Evolutionary conservation across 2,797 vertebrate genomes (phyloP), one percentile per base, ranked within the genome.

Genomic region (Lepilemur septentrionalis): DNA sequence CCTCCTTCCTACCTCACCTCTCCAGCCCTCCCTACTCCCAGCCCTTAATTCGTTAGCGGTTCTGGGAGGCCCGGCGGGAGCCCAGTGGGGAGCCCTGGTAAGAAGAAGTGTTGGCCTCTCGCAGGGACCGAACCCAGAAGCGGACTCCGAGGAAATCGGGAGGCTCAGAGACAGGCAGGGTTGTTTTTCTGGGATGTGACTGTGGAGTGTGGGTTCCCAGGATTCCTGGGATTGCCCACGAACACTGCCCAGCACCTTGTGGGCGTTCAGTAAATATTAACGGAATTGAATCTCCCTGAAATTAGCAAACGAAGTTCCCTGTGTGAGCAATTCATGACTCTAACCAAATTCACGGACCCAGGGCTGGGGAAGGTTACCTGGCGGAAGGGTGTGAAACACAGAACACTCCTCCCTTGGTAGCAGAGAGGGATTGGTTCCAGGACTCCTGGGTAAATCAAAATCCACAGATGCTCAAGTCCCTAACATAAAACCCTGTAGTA

Each of bases 201-300:
- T 69, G 84, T 67, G 88, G 46, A 67, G 73, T 95, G 50, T 14
- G 85, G 89, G 72, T 83, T 93, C 78, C 61, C 89, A n/a, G 32
- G 89, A 78, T 92, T 88, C 73, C 93, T 70, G 93, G 72, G 89
- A 93, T 76, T 91, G 75, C 85, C 82, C 30, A 52, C 52, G 55
- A 88, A 67, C 28, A 85, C 75, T 73, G 28, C n/a, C 75, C 63
- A 93, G 80, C 28, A 67, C 82, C 93, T 61, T 57, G 89, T 61
- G 92, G 88, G 23, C 17, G 4, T 79, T 89, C 91, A 82, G 85
- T 73, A 96, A 97, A 97, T 95, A 90, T 38, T 90, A 82, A 95
- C 84, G 83, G 73, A 93, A 96, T n/a, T 85, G 63, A 48, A 55
- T 93, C 97, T 93, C 65, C 28, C 92, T 3, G 41, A 96, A 94